These are phyloP conservation scores for Acutogordius australiensis DNA, from an alignment of 2,888 invertebrate genomes.

Conservation along the genomic window DNA sequence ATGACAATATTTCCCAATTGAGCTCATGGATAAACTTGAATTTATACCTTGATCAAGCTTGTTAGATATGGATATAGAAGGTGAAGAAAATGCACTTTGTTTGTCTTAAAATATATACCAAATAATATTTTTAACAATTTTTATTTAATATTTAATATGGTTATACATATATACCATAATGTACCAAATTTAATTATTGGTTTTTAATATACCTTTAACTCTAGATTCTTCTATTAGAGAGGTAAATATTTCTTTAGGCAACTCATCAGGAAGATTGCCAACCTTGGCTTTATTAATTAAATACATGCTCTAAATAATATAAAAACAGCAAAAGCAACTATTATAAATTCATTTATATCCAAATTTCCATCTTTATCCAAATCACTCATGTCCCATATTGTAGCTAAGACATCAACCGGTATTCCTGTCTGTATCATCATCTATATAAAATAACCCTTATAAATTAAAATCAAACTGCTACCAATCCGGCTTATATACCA, in stretches of 20 bases:
- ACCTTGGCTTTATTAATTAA: conserved; percentile 1
- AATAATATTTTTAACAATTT: neutral
- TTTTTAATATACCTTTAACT: too few species aligned
- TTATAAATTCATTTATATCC: neutral
- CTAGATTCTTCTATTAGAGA: too few species aligned
- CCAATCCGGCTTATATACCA: too few species aligned
- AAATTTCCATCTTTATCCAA: conserved; percentile 10
- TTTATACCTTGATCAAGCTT: too few species aligned
- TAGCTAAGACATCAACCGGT: conserved; percentile 2
- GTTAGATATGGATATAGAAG: too few species aligned
- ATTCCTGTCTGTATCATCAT: neutral
- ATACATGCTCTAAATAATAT: conserved; percentile 5
- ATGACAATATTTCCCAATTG: too few species aligned
- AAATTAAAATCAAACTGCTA: neutral
- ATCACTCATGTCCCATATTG: conserved; percentile 11
- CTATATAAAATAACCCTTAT: neutral
- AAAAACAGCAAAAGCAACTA: neutral
- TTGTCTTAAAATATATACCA: neutral
- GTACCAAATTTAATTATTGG: too few species aligned
- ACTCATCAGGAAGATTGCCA: neutral
- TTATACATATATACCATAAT: too few species aligned
- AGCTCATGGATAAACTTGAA: too few species aligned
- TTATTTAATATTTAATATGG: neutral
- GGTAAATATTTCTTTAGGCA: conserved; percentile 1
- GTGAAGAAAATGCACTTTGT: too few species aligned